Percentiles rank a stretch among this genome's conserved stretches.
Evolutionary conservation across 1,140 invertebrate species (phyloP).

Genomic region (Dendroctonus valens): DNA sequence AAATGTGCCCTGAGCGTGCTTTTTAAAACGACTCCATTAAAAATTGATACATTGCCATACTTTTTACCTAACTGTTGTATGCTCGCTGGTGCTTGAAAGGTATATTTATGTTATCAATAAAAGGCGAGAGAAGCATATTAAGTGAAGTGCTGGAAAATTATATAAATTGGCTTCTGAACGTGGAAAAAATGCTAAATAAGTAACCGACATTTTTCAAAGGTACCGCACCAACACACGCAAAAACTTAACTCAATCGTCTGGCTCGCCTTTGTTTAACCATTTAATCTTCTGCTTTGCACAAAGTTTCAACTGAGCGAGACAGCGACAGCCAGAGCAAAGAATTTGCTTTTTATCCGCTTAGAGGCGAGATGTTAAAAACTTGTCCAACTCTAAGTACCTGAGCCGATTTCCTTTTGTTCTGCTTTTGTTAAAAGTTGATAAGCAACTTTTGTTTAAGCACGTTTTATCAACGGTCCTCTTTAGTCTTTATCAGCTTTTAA

Average conservation of each 20-base stretch:
- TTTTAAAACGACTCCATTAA: slow-evolving; percentile 14
- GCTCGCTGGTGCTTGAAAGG: slow-evolving; percentile 1
- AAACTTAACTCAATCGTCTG: no score
- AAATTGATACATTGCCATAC: slow-evolving; percentile 13
- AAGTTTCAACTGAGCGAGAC: no score
- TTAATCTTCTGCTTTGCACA: background rate
- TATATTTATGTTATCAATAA: background rate
- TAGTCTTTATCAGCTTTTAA: no score
- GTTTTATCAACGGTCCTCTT: no score
- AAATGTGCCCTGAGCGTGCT: slow-evolving; percentile 10
- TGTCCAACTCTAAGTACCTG: no score
- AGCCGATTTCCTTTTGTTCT: no score
- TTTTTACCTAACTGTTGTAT: slow-evolving; percentile 5
- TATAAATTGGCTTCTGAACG: background rate
- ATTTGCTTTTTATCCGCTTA: no score
- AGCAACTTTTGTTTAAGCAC: no score
- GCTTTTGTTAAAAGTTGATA: no score
- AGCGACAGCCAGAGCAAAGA: no score
- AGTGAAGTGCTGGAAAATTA: background rate
- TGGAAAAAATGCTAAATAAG: background rate
- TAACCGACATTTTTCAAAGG: background rate
- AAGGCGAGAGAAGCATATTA: no score
- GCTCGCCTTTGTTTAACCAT: slow-evolving; percentile 5
- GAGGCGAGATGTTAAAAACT: no score
- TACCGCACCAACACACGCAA: background rate